These are phyloP conservation scores for Microcebus lehilahytsara DNA, from an alignment of 2,113 vertebrate genomes.

Conservation along the genomic window DNA sequence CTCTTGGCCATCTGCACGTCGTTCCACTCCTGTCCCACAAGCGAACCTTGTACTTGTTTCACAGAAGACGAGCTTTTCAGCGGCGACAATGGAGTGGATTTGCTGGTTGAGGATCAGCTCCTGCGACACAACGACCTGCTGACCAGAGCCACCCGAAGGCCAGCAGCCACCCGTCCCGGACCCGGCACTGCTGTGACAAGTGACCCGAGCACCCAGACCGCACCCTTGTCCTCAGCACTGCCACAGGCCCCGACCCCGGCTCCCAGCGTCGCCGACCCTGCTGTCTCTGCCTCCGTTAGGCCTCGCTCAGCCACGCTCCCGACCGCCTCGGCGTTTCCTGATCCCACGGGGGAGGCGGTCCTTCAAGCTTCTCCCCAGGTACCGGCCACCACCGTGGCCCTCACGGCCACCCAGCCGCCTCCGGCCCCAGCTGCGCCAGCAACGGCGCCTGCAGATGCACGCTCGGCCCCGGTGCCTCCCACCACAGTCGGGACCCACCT, in stretches of 20 bases:
- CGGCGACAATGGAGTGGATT: constrained; percentile 88
- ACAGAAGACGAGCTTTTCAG: constrained; percentile 92
- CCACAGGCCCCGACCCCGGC: rapidly evolving
- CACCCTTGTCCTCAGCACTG: rapidly evolving
- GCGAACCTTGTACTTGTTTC: constrained; percentile 47
- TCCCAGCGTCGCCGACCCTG: not conserved
- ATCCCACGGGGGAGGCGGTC: rapidly evolving
- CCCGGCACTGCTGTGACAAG: not conserved
- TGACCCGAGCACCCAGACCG: not conserved
- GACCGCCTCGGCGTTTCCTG: not conserved
- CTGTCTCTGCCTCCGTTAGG: not conserved
- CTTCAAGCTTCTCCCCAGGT: not conserved
- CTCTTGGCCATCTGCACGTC: not conserved
- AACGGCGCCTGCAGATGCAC: not conserved
- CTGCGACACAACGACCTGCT: constrained; percentile 84
- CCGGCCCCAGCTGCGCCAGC: not conserved
- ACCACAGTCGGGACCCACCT: not conserved
- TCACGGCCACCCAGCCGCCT: constrained; percentile 13
- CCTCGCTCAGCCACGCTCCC: not conserved
- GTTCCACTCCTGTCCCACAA: not conserved
- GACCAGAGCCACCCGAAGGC: constrained; percentile 62
- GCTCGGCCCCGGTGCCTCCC: not conserved
- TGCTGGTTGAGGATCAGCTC: constrained; percentile 94
- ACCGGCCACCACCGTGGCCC: not conserved
- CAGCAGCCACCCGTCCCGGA: not conserved